These are phyloP conservation scores for Cephus cinctus DNA, from an alignment of 1,140 invertebrate genomes.

Conservation along the genomic window DNA sequence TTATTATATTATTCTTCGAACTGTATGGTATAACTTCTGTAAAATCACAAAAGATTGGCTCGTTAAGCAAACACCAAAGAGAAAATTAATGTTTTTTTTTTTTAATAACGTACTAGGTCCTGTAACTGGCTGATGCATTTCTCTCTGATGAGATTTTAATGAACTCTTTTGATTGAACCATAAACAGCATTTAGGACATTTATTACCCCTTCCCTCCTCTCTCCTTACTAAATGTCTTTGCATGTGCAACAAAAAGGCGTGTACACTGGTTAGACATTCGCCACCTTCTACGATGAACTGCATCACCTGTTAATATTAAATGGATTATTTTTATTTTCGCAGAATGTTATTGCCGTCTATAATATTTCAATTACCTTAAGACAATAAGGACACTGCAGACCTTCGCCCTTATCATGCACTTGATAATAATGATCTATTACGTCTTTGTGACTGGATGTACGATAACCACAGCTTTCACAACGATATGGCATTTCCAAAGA, in stretches of 20 bases:
- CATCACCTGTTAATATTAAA: constrained; percentile 28
- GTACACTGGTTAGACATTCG: constrained; percentile 37
- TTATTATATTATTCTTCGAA: constrained; percentile 46
- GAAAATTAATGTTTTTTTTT: constrained; percentile 11
- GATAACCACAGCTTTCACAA: constrained; percentile 72
- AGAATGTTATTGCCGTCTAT: neutral
- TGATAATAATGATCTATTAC: constrained; percentile 72
- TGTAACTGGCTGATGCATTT: constrained; percentile 35
- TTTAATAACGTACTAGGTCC: constrained; percentile 28
- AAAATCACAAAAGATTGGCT: constrained; percentile 16
- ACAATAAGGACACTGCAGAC: constrained; percentile 73
- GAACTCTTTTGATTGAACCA: constrained; percentile 69
- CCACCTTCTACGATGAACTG: constrained; percentile 38
- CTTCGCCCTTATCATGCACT: constrained; percentile 62
- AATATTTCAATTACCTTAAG: constrained; percentile 59
- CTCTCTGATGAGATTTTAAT: constrained; percentile 47
- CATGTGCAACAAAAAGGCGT: constrained; percentile 50
- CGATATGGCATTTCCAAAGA: constrained; percentile 77
- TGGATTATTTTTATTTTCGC: neutral
- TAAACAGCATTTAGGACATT: constrained; percentile 68
- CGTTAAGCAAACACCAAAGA: neutral
- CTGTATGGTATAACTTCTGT: constrained; percentile 47
- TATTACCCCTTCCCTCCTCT: constrained; percentile 61
- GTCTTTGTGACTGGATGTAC: constrained; percentile 73
- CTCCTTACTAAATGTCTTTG: constrained; percentile 49